Evolutionary conservation across 2,113 vertebrate genomes (phyloP), one percentile per base, ranked within the genome.

Genomic region (Clarias macrocephalus): DNA sequence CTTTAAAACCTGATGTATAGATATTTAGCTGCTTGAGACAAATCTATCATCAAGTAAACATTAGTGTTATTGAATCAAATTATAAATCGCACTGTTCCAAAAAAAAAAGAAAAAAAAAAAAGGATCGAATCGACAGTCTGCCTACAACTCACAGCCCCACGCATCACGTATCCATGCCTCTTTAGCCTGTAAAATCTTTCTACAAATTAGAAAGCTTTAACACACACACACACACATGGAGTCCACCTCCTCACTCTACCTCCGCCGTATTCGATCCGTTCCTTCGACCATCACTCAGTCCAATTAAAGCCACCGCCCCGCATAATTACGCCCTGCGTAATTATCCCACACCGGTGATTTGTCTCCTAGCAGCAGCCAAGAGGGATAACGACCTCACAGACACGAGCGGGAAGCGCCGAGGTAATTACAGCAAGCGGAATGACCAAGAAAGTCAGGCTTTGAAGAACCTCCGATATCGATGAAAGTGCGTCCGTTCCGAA

Each of bases 311-410:
- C 33, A 25, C 88, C 37, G 82, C 75, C 82, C 81, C 63, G 84
- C 84, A 88, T 88, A 91, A 88, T 88, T 90, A 89, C 82, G 57
- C 82, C 83, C 65, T 81, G 87, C 88, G n/a, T 91, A 91, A 91
- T 88, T 88, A 87, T 89, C 88, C 83, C 83, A 86, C 85, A 25
- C 80, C 70, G 85, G 77, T 60, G 60, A 77, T 81, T 88, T 80
- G 72, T 87, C 89, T 84, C 86, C 76, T 48, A 75, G 84, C 68
- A 23, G 54, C 42, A 33, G 75, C 54, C 62, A 62, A 73, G 66
- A 30, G 57, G 68, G 83, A 85, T 56, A 75, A 88, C 60, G 62
- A 86, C 80, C 87, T 89, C 68, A 73, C 77, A 56, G 86, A 76
- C 60, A 75, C 48, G 60, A 6, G 30, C 10, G 18, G 21, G 23